Evolutionary conservation across 35 echinoderm and acorn worm genomes (phyloP), one percentile per base, ranked within the genome.

Genomic region (Apostichopus parvimensis): DNA sequence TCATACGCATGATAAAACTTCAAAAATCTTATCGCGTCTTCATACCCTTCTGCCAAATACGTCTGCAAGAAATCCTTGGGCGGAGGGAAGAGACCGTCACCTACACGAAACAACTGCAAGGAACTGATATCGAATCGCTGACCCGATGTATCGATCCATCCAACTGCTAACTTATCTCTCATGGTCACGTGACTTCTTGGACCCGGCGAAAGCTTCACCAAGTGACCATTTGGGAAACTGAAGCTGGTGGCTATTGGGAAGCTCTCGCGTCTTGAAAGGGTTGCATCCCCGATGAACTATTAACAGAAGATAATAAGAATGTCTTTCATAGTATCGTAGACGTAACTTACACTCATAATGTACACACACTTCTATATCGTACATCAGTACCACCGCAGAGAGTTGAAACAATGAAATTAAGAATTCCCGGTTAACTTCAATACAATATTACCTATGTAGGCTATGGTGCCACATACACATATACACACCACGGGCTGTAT

Each of bases 51-150:
- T 3, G 93, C 94, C 55, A 87, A 93, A 17, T 87, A 95, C 8
- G 96, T 91, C 64, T 95, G 88, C 55, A 98, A 60, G 22, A 93
- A 91, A 1, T 85, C 94, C 82, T 95, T 98, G 2, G 96, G 96
- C 1, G 96, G 96, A 15, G 91, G 93, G 59, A 88, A 98, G 0
- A 98, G 96, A 13, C 96, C 96, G 59, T 98, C 85, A 3, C 94
- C 94, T 7, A 95, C 92, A 6, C 89, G 94, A 76, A 95, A 98
- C 96, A 98, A 93, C 22, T 98, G 91, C 64, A 98, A 66, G 10
- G 96, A 86, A 34, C 92, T 93, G 66, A 98, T 93, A 56, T 98
- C 96, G 73, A 98, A 98, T 78, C 96, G 87, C 77, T 98, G 96
- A 0, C 96, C 96, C 0, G 91, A 93, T 4, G 96, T 98, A 68